Evolutionary conservation across 2,113 vertebrate genomes (phyloP).

Genomic region (Osmerus mordax): DNA sequence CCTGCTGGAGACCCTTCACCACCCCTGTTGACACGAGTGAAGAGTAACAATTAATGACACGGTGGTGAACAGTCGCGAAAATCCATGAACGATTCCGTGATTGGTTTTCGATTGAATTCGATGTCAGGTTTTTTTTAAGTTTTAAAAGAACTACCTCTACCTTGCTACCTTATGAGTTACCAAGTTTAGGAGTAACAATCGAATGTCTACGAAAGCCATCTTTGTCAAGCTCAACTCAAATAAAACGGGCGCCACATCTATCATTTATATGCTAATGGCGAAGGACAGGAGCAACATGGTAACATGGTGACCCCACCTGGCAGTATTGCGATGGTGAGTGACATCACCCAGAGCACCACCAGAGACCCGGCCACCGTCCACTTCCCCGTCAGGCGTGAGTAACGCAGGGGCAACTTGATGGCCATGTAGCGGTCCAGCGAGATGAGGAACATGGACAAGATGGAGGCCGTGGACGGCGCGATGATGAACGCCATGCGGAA

Average conservation of each 20-base stretch:
- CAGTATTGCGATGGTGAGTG: slow-evolving; percentile 70
- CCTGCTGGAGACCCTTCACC: slow-evolving; percentile 66
- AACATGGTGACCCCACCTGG: slow-evolving; percentile 45
- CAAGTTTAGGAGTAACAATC: no score
- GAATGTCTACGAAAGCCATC: no score
- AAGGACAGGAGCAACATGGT: no score
- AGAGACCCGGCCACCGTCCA: slow-evolving; percentile 49
- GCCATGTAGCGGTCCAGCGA: slow-evolving; percentile 80
- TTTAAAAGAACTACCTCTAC: no score
- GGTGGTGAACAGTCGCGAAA: no score
- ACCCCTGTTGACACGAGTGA: slow-evolving; percentile 53
- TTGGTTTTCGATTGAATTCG: no score
- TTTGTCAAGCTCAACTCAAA: no score
- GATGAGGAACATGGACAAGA: slow-evolving; percentile 77
- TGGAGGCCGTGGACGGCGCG: slow-evolving; percentile 73
- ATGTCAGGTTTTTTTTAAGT: no score
- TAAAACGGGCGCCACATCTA: no score
- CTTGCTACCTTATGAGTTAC: no score
- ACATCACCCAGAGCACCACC: slow-evolving; percentile 68
- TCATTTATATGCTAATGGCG: neutral
- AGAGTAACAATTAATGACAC: neutral
- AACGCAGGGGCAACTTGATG: slow-evolving; percentile 76
- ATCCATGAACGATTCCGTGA: no score
- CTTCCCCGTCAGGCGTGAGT: slow-evolving; percentile 65
- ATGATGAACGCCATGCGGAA: slow-evolving; percentile 77